Conservation (phyloP, 1,140 invertebrate species). For the Limonius californicus region DNA sequence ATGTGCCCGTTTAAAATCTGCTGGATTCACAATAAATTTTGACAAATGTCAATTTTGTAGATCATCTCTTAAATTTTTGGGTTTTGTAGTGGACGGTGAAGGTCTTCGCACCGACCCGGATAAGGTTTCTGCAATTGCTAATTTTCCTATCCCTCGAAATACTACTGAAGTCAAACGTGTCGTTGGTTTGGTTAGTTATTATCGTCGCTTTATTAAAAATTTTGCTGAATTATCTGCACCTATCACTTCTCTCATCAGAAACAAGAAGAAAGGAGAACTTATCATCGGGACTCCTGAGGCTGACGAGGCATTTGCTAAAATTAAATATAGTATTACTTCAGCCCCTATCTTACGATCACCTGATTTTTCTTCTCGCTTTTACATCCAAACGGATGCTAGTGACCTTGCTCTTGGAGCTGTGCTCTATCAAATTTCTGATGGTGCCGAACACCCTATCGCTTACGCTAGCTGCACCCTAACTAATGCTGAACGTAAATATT, state of each 20-base stretch:
- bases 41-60: constrained; percentile 34
- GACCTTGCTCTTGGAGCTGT: not conserved
- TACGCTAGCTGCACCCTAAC: constrained; percentile 1
- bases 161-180: not conserved
- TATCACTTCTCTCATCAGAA: not conserved
- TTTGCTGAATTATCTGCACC: not conserved
- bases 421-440: not conserved
- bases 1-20: constrained; percentile 25
- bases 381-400: not conserved
- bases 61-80: constrained; percentile 32
- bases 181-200: not conserved
- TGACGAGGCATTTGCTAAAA: not conserved
- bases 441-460: not conserved
- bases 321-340: not conserved
- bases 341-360: not conserved
- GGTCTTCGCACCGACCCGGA: constrained; percentile 44
- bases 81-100: constrained; percentile 33
- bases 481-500: constrained; percentile 46
- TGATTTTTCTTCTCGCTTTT: not conserved
- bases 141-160: not conserved
- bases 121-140: constrained; percentile 28
- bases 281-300: not conserved
- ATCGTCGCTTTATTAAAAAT: not conserved
- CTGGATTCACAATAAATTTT: constrained; percentile 17
- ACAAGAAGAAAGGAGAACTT: not conserved